A percentile compares a stretch with the other conserved stretches of the same genome.
Evolutionary conservation across 2,113 vertebrate species (phyloP).

Genomic region (Anoplopoma fimbria): DNA sequence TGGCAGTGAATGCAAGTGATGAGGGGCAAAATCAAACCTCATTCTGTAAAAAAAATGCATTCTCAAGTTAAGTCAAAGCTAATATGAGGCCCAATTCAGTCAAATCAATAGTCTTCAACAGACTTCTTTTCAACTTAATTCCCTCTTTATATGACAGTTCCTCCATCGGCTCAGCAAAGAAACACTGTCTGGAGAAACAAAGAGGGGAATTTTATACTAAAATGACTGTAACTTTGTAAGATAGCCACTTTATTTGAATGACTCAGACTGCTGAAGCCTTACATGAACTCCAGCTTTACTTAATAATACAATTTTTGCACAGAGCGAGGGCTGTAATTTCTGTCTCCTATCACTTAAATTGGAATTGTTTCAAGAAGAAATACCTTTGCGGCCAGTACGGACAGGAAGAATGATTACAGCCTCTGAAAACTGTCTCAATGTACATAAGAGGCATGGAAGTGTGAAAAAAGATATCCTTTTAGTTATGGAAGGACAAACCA

Average conservation of each 20-base stretch:
- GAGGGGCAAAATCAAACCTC: background rate
- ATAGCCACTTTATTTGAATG: background rate
- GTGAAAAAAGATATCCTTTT: background rate
- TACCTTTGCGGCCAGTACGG: background rate
- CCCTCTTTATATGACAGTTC: background rate
- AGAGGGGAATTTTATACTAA: background rate
- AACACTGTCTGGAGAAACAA: background rate
- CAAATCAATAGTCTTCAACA: background rate
- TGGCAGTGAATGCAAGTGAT: background rate
- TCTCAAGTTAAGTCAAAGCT: background rate
- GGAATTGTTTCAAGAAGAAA: background rate
- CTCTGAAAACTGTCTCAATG: background rate
- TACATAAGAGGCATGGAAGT: background rate
- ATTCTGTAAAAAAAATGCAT: background rate
- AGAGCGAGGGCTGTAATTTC: background rate
- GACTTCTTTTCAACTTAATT: background rate
- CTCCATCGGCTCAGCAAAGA: background rate
- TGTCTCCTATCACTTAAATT: background rate
- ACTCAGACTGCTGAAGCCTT: background rate
- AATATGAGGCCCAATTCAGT: background rate
- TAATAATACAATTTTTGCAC: background rate
- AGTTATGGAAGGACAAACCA: background rate
- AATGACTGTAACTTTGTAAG: background rate
- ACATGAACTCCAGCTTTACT: slow-evolving; percentile 16
- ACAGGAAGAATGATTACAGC: background rate